Percentiles rank a stretch among this genome's conserved stretches.
Evolutionary conservation across 2,113 vertebrate genomes (phyloP).

Genomic region (Naja naja): DNA sequence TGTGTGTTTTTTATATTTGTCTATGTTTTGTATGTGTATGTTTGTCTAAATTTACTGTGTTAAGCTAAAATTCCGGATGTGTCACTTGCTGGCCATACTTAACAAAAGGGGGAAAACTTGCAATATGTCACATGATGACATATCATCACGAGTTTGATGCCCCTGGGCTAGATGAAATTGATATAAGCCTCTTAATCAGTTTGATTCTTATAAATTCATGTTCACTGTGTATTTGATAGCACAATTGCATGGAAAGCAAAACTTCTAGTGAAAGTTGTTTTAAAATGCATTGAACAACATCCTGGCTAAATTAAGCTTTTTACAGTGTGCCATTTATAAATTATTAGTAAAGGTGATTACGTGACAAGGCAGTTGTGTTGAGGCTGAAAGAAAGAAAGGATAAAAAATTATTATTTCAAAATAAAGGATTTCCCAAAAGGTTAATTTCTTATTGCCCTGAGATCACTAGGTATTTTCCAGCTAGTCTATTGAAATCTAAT

Average conservation of each 20-base stretch:
- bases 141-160: no score
- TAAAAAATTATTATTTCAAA: conserved; percentile 7
- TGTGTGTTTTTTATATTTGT: no score
- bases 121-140: no score
- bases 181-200: neutral
- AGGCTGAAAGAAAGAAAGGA: neutral
- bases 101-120: no score
- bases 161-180: neutral
- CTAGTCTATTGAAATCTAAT: neutral
- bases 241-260: neutral
- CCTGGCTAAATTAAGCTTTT: neutral
- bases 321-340: neutral
- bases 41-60: no score
- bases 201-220: neutral
- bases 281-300: neutral
- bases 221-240: neutral
- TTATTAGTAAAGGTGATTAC: neutral
- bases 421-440: conserved; percentile 8
- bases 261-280: neutral
- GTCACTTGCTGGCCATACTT: no score
- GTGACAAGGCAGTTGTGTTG: neutral
- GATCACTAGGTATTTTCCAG: conserved; percentile 9
- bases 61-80: neutral
- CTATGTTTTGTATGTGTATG: no score
- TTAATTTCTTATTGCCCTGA: neutral